Evolutionary conservation across 2,888 invertebrate genomes (phyloP).

Genomic region (Megalurothrips usitatus): DNA sequence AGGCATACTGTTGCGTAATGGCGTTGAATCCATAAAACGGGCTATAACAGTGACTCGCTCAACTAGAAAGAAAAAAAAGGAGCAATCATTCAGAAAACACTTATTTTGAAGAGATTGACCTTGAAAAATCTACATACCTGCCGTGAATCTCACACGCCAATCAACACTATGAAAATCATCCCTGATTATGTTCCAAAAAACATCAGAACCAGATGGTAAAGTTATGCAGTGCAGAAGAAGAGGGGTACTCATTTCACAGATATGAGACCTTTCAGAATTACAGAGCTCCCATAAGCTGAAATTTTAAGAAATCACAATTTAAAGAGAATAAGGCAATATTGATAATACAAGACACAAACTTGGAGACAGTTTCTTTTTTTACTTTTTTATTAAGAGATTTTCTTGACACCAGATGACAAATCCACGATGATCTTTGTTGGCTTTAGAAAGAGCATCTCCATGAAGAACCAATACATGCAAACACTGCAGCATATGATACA

Average conservation of each 20-base stretch:
- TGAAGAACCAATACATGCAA: constrained; percentile 87
- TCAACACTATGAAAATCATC: constrained; percentile 88
- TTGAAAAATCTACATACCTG: constrained; percentile 51
- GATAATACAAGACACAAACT: constrained; percentile 26
- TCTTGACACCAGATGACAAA: constrained; percentile 96
- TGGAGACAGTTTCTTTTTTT: constrained; percentile 36
- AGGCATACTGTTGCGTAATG: constrained; percentile 73
- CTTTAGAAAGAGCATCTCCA: constrained; percentile 84
- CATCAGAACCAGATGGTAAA: constrained; percentile 87
- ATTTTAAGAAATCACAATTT: constrained; percentile 35
- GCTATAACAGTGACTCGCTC: constrained; percentile 92
- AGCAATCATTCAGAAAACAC: not conserved
- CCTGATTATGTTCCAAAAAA: constrained; percentile 93
- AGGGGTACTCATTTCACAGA: constrained; percentile 88
- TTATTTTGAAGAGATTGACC: not conserved
- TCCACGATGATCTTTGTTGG: constrained; percentile 82
- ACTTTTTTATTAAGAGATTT: constrained; percentile 90
- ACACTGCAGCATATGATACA: constrained; percentile 88
- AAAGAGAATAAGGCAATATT: constrained; percentile 27
- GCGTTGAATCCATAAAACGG: constrained; percentile 86
- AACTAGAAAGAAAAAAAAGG: constrained; percentile 52
- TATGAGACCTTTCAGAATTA: constrained; percentile 88
- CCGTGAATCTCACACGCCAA: constrained; percentile 86
- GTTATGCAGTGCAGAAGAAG: constrained; percentile 92
- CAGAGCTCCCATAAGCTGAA: constrained; percentile 86